These are phyloP conservation scores for Xanthia icteritia DNA, from an alignment of 2,888 invertebrate species.

Conservation along the genomic window DNA sequence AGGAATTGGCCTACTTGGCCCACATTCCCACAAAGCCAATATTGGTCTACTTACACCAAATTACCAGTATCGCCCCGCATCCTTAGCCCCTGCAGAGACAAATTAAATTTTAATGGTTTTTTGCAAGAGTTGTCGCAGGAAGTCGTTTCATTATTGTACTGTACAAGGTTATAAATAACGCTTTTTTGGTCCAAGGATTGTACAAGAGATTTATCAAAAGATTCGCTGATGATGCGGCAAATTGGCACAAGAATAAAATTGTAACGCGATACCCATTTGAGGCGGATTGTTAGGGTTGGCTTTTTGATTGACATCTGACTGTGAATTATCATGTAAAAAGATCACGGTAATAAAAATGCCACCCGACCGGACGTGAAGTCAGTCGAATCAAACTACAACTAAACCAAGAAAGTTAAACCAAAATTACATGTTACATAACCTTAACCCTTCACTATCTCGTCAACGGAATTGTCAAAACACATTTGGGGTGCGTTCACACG, in stretches of 20 bases:
- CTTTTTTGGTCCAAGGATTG: slow-evolving; percentile 33
- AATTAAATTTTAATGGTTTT: slow-evolving; percentile 75
- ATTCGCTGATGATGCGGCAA: slow-evolving; percentile 30
- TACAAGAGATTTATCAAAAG: slow-evolving; percentile 33
- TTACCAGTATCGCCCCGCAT: slow-evolving; percentile 89
- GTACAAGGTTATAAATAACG: slow-evolving; percentile 51
- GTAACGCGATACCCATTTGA: slow-evolving; percentile 38
- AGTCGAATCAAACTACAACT: slow-evolving; percentile 56
- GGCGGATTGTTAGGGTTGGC: slow-evolving; percentile 23
- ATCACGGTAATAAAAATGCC: slow-evolving; percentile 33
- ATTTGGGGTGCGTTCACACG: slow-evolving; percentile 83
- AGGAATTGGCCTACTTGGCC: slow-evolving; percentile 86
- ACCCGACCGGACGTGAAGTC: slow-evolving; percentile 62
- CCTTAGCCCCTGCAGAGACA: slow-evolving; percentile 81
- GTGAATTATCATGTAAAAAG: slow-evolving; percentile 35
- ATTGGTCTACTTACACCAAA: slow-evolving; percentile 77
- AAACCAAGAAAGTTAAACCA: slow-evolving; percentile 61
- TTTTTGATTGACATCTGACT: slow-evolving; percentile 43
- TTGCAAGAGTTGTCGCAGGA: slow-evolving; percentile 71
- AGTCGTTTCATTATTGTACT: slow-evolving; percentile 53
- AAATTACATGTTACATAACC: slow-evolving; percentile 78
- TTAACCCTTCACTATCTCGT: slow-evolving; percentile 81
- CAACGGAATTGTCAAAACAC: slow-evolving; percentile 82
- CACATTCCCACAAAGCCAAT: slow-evolving; percentile 68
- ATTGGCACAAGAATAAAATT: slow-evolving; percentile 31